A percentile compares a stretch with the other conserved stretches of the same genome.
Evolutionary conservation across 2,888 invertebrate genomes (phyloP).

Genomic region (Chaitophorus viminalis): DNA sequence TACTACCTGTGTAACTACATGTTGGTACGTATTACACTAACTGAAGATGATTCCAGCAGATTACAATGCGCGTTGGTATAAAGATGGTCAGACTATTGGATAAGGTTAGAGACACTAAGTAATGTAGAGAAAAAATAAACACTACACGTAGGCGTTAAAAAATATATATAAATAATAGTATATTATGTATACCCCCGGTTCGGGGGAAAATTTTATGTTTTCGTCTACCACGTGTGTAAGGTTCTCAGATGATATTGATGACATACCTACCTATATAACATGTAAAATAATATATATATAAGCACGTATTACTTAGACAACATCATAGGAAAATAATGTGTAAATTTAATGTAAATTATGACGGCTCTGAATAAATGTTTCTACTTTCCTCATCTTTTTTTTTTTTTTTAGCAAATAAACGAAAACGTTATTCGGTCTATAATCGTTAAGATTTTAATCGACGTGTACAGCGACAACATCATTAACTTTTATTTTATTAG

Average conservation of each 20-base stretch:
- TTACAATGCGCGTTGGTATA: slow-evolving; percentile 5
- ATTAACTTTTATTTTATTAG: slow-evolving; percentile 31
- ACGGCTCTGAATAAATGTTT: background rate
- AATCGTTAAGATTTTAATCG: slow-evolving; percentile 38
- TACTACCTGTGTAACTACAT: slow-evolving; percentile 24
- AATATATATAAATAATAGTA: background rate
- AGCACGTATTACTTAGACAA: background rate
- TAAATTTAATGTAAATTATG: slow-evolving; percentile 22
- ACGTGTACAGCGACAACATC: background rate
- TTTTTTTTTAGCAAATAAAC: background rate
- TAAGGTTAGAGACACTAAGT: slow-evolving; percentile 23
- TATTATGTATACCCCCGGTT: background rate
- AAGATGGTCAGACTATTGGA: slow-evolving; percentile 39
- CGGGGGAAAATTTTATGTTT: slow-evolving; percentile 12
- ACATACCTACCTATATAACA: background rate
- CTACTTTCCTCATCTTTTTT: background rate
- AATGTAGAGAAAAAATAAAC: slow-evolving; percentile 15
- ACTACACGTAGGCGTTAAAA: slow-evolving; percentile 38
- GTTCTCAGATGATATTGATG: background rate
- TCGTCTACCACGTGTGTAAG: slow-evolving; percentile 3
- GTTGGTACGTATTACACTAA: slow-evolving; percentile 24
- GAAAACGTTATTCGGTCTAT: background rate
- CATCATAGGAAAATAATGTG: background rate
- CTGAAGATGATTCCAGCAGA: slow-evolving; percentile 56
- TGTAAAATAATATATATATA: background rate